Base-by-base conservation (phyloP, 2,113 vertebrate genomes). In the Rhodinocichla rosea region DNA sequence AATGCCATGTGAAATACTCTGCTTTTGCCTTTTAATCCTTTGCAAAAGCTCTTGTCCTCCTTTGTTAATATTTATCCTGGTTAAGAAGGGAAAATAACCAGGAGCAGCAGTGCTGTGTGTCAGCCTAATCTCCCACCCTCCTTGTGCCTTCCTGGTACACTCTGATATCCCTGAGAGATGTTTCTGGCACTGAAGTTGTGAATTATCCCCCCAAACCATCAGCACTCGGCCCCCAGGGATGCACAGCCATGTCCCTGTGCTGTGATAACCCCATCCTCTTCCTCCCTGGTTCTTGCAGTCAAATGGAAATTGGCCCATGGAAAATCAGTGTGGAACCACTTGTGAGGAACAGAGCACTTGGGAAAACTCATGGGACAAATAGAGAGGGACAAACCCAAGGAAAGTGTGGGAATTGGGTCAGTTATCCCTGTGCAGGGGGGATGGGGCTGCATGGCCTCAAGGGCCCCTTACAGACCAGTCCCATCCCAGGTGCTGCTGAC, bases 391-490 rank as follows among this genome's bases (percentile, higher is more conserved):
- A 9, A 52, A 32, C 7, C 13, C 78, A 4, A 30, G 75, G 2
- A 23, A 55, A 83, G 81, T 6, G 12, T 0, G 53, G 57, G 18
- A 28, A 35, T 5, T 1, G 1, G 47, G 9, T 13, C 45, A 3
- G 27, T 47, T 44, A 7, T 24, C 56, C n/a, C 47, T 0, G 1
- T 13, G 35, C 11, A 6, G 27, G 11, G 59, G 69, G 22, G 30
- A 47, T 21, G 45, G 45, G 37, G 78, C 74, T 45, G 28, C 1
- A 4, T 3, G 16, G 33, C 53, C 62, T 20, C 64, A 9, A 6
- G 30, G 44, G 4, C 56, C 57, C 4, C 15, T 16, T 2, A 4
- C 0, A 14, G 33, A 6, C 1, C 0, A 9, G 9, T 49, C 80
- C 70, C 39, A 26, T 18, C 23, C 2, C 18, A 1, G 42, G 40